A percentile compares a stretch with the other conserved stretches of the same genome.
These are phyloP conservation scores for Agrotis ipsilon DNA, from an alignment of 2,888 invertebrate genomes.

Conservation along the genomic window DNA sequence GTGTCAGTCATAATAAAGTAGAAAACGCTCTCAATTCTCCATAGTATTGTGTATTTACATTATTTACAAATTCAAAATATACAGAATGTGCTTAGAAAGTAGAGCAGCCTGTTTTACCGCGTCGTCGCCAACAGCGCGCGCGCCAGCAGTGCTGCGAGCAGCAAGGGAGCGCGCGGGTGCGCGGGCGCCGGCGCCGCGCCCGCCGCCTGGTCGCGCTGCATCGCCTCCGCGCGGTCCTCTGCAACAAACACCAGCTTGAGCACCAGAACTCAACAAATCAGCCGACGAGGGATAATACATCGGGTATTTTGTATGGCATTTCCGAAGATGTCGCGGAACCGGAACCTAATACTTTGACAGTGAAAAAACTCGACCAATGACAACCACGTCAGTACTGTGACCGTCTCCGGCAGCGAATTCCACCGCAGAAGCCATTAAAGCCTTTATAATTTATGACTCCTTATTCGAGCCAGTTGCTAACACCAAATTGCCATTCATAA, in stretches of 20 bases:
- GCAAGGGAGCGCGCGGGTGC: not conserved
- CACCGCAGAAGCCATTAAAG: too few species aligned
- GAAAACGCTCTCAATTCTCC: slow-evolving; percentile 9
- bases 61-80: slow-evolving; percentile 65
- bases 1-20: not conserved
- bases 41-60: slow-evolving; percentile 55
- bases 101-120: slow-evolving; percentile 5
- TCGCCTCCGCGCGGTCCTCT: slow-evolving; percentile 87
- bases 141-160: slow-evolving; percentile 16
- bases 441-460: too few species aligned
- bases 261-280: too few species aligned
- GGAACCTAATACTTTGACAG: too few species aligned
- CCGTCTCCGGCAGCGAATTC: too few species aligned
- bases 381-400: too few species aligned
- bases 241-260: slow-evolving; percentile 18
- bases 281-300: too few species aligned
- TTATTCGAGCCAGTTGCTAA: too few species aligned
- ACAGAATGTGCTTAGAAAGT: slow-evolving; percentile 34
- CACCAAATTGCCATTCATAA: too few species aligned
- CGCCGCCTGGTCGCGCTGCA: slow-evolving; percentile 91
- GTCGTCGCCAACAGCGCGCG: slow-evolving; percentile 1
- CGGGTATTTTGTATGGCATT: too few species aligned
- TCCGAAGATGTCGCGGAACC: too few species aligned
- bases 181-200: not conserved
- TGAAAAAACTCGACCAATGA: too few species aligned